Base-by-base conservation (phyloP, 2,888 invertebrate genomes). In the Taenaris catops region DNA sequence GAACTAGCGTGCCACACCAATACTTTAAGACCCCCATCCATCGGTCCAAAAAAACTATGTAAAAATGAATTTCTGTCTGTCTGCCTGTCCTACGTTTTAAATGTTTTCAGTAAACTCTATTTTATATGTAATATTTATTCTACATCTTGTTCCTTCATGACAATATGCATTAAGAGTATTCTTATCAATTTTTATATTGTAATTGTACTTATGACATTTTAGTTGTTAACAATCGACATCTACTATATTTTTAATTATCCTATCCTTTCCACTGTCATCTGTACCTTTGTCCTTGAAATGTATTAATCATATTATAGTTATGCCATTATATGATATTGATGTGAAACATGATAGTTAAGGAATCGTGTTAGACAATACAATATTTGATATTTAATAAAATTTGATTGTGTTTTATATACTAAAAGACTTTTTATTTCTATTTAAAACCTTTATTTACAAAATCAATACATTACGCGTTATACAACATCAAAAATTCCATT, bases 351-450 rank as follows among this genome's bases (percentile, higher is more conserved):
- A 78, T 79, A 83, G 75, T 70, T 83, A 86, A 83, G 80, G 74
- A 74, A 80, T 86, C 83, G 86, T 86, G 86, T 86, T 86, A 86
- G 86, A 86, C 86, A 86, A 86, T 86, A 86, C 86, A 83, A 73
- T 86, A 86, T 86, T 84, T 86, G 83, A 84, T 86, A 86, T 84
- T 78, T 76, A 86, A 81, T 80, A 83, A 83, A 83, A 84, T 79
- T 81, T 83, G 83, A 84, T 83, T 83, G 86, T 84, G 84, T 84
- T 86, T 83, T 83, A 75, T 34, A 66, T 74, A 79, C 7, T 41
- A 34, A n/a, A 14, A 27, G 46, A 21, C 27, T 71, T 75, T n/a
- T 76, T 65, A 69, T 68, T 72, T 50, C 3, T 11, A 14, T 14
- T 4, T 3, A 14, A 14, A 14, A 3, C 4, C 4, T 14, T 4